Conservation (phyloP, 1,140 invertebrate species). For the Lordiphosa mommai region DNA sequence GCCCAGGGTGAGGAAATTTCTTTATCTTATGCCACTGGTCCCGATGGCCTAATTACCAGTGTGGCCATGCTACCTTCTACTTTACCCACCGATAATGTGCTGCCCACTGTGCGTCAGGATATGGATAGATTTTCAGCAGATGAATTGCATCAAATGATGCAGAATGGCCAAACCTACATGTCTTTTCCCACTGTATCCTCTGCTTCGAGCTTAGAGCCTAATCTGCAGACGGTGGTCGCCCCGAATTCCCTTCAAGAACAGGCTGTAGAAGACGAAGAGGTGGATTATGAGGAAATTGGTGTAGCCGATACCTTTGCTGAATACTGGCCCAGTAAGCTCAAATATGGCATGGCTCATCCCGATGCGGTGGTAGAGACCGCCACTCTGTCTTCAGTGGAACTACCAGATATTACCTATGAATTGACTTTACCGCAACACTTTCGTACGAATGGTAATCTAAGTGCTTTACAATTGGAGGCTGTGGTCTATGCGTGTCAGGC, state of each 20-base stretch:
- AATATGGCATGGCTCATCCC: constrained; percentile 94
- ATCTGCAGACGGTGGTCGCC: background rate
- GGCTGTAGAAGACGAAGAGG: constrained; percentile 86
- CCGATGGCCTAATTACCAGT: constrained; percentile 26
- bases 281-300: constrained; percentile 97
- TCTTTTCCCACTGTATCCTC: background rate
- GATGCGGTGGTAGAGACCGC: constrained; percentile 99
- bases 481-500: constrained; percentile 98
- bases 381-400: constrained; percentile 96
- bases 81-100: background rate
- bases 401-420: constrained; percentile 95
- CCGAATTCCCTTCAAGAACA: background rate
- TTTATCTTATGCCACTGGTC: constrained; percentile 12
- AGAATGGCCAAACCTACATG: constrained; percentile 6
- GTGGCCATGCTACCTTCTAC: background rate
- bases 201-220: background rate
- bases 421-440: constrained; percentile 90
- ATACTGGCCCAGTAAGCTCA: constrained; percentile 97
- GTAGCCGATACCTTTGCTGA: constrained; percentile 98
- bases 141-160: constrained; percentile 12
- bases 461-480: constrained; percentile 97
- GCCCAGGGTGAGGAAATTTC: constrained; percentile 10
- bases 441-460: constrained; percentile 90
- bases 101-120: background rate
- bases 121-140: constrained; percentile 1